Evolutionary conservation across 2,888 invertebrate species (phyloP), one percentile per base, ranked within the genome.

Genomic region (Lasioglossum zephyrum): DNA sequence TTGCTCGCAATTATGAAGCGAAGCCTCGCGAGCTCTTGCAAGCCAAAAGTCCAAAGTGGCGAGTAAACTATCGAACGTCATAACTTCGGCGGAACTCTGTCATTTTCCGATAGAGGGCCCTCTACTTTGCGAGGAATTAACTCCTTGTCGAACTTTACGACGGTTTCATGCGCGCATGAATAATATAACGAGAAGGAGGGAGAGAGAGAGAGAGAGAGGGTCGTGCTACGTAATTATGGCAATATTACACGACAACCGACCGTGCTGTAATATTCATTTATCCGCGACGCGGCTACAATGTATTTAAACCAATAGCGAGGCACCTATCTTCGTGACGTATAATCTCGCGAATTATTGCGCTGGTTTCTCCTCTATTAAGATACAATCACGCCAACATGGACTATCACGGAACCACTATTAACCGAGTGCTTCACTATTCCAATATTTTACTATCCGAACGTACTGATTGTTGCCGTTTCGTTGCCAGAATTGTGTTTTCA

Each of bases 71-170:
- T 85, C 83, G 76, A 75, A 77, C 77, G 47, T 13, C 53, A 60
- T 63, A 70, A 72, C 70, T 77, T 66, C 0, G 84, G 39, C 79
- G 60, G 26, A 57, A 57, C 77, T 75, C 70, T 75, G 84, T 84
- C 80, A 77, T 80, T 63, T 73, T 63, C 60, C 44, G 63, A 77
- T 53, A 57, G 31, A 16, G 9, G 22, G 36, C 31, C 41, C 80
- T 76, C 81, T 73, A 77, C 77, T 81, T 81, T 74, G 69, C 31
- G 70, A 49, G 22, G 22, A 73, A 63, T 76, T 84, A 76, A 77
- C 79, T 53, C 73, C 60, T 69, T 63, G 80, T 78, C 75, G 22
- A 86, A 86, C 84, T 86, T 86, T 84, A 86, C 86, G 76, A 73
- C 49, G 86, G 77, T 84, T 78, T 84, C 84, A 73, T 66, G 74